Percentiles rank a stretch among this genome's conserved stretches.
Evolutionary conservation across 2,888 invertebrate genomes (phyloP).

Genomic region (Tortrix viridana): DNA sequence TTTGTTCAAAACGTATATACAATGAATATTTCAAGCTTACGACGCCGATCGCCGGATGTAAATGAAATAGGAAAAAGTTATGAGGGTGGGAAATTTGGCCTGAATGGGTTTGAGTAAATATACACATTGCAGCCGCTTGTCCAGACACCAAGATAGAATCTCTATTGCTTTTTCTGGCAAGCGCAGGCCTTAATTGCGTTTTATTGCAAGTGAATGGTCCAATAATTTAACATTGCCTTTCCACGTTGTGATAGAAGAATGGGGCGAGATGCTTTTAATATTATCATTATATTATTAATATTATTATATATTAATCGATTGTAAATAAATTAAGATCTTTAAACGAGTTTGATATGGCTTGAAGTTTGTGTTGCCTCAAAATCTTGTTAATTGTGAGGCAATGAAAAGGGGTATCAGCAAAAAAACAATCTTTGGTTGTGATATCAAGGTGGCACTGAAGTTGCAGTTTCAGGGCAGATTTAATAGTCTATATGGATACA

Average conservation of each 20-base stretch:
- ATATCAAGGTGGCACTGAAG: no score
- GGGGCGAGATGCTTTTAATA: slow-evolving; percentile 60
- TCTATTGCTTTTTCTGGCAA: slow-evolving; percentile 18
- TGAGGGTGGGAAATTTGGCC: no score
- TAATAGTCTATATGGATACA: no score
- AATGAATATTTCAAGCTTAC: no score
- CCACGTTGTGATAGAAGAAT: slow-evolving; percentile 78
- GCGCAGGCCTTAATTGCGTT: slow-evolving; percentile 32
- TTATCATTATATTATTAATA: slow-evolving; percentile 30
- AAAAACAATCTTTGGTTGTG: no score
- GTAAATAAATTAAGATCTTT: slow-evolving; percentile 42
- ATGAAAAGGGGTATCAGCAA: neutral
- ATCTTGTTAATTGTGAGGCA: neutral
- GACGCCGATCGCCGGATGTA: no score
- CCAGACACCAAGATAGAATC: no score
- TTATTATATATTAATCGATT: slow-evolving; percentile 37
- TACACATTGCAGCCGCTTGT: no score
- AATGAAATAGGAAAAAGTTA: no score
- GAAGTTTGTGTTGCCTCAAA: slow-evolving; percentile 6
- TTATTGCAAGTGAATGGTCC: slow-evolving; percentile 79
- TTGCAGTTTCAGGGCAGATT: no score
- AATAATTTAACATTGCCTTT: slow-evolving; percentile 75
- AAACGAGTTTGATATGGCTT: slow-evolving; percentile 34
- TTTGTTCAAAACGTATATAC: no score
- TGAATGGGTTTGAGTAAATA: no score